These are phyloP conservation scores for Microtus pennsylvanicus DNA, from an alignment of 2,113 vertebrate species.

Conservation along the genomic window DNA sequence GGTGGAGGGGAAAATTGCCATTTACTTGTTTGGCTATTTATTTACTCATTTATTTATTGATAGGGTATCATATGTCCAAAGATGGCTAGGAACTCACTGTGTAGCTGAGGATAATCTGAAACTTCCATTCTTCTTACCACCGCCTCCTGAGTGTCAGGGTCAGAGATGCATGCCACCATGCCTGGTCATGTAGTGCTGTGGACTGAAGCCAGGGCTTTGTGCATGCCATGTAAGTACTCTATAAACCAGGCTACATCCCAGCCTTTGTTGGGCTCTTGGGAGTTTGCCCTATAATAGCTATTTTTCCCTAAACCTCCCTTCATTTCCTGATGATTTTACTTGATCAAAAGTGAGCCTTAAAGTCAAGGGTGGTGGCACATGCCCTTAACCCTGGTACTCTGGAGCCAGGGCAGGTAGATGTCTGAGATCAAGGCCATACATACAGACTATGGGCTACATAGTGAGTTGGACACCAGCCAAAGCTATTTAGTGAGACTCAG, in stretches of 20 bases:
- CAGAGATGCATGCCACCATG: neutral
- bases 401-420: neutral
- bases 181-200: neutral
- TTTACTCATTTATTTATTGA: neutral
- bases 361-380: neutral
- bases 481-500: neutral
- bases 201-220: neutral
- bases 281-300: neutral
- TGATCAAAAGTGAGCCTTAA: neutral
- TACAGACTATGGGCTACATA: neutral
- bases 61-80: neutral
- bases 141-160: neutral
- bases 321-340: neutral
- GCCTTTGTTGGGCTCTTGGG: neutral
- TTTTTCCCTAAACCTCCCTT: neutral
- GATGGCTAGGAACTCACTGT: neutral
- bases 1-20: neutral
- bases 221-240: neutral
- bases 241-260: neutral
- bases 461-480: neutral
- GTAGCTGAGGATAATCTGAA: neutral
- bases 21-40: neutral
- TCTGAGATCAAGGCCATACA: neutral
- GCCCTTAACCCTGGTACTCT: neutral
- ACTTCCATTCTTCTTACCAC: neutral